Evolutionary conservation across 2,113 vertebrate genomes (phyloP).

Genomic region (Terrapene triunguis): DNA sequence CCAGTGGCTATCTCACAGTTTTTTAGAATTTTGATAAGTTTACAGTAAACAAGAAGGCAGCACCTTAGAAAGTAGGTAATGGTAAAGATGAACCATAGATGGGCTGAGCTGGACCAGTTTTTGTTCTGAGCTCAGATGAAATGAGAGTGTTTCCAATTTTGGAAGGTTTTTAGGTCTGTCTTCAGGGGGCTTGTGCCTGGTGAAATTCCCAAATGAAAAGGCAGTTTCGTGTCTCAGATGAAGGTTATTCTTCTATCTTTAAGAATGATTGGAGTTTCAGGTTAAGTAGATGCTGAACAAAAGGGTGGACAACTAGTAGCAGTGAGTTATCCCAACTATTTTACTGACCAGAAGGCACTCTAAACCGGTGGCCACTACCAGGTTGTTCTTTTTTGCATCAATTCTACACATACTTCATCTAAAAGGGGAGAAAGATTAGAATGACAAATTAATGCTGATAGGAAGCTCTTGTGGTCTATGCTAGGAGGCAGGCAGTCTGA

Average conservation of each 20-base stretch:
- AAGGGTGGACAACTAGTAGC: not conserved
- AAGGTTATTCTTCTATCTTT: constrained; percentile 10
- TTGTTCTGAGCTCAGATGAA: not conserved
- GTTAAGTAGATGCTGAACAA: not conserved
- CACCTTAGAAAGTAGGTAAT: constrained; percentile 42
- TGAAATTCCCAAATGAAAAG: constrained; percentile 54
- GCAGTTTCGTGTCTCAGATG: constrained; percentile 47
- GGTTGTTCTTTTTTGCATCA: not conserved
- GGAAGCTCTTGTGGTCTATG: not conserved
- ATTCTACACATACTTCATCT: not conserved
- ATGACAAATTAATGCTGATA: not conserved
- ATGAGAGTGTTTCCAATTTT: not conserved
- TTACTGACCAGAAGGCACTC: not conserved
- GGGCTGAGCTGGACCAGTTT: not conserved
- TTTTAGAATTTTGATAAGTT: constrained; percentile 28
- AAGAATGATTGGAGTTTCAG: not conserved
- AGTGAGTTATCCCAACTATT: not conserved
- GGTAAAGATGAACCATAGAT: constrained; percentile 24
- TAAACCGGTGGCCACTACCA: not conserved
- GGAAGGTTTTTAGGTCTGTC: not conserved
- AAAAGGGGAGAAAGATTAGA: not conserved
- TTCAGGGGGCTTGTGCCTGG: not conserved
- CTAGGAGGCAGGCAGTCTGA: not conserved
- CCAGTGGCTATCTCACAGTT: not conserved
- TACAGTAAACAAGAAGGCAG: constrained; percentile 14